A percentile compares a stretch with the other conserved stretches of the same genome.
Evolutionary conservation across 2,888 invertebrate species (phyloP).

Genomic region (Euphydryas editha): DNA sequence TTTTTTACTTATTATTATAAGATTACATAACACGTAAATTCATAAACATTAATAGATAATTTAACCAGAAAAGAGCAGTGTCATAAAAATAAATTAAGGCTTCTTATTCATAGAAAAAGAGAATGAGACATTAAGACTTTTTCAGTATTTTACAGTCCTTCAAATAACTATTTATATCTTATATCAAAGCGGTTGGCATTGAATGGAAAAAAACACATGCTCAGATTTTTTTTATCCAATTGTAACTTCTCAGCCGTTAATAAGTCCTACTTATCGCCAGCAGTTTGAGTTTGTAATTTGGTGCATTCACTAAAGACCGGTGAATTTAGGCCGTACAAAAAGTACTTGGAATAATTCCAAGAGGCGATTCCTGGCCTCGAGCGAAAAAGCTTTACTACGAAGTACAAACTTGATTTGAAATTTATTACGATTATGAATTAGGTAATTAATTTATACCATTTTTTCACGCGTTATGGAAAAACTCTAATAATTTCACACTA

Average conservation of each 20-base stretch:
- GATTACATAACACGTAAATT: too few relatives aligned
- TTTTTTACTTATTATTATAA: too few relatives aligned
- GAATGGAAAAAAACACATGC: neutral
- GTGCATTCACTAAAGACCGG: conserved; percentile 38
- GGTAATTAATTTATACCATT: conserved; percentile 5
- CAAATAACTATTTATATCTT: neutral
- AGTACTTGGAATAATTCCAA: conserved; percentile 46
- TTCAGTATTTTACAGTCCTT: too few relatives aligned
- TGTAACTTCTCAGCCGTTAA: conserved; percentile 18
- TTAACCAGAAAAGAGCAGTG: too few relatives aligned
- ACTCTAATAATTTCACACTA: neutral
- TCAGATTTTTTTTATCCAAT: conserved; percentile 17
- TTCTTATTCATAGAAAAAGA: too few relatives aligned
- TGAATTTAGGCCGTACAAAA: conserved; percentile 50
- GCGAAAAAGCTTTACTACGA: conserved; percentile 25
- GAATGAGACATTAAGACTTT: too few relatives aligned
- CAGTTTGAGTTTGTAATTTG: conserved; percentile 39
- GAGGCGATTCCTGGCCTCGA: conserved; percentile 30
- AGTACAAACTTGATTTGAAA: conserved; percentile 10
- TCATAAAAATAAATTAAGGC: too few relatives aligned
- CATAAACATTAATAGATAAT: too few relatives aligned
- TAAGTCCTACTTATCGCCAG: conserved; percentile 33
- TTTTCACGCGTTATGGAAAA: neutral
- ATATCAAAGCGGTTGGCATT: neutral
- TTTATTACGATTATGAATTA: conserved; percentile 7